Evolutionary conservation across 1,140 invertebrate genomes (phyloP), one percentile per base, ranked within the genome.

Genomic region (Brachionus calyciflorus): DNA sequence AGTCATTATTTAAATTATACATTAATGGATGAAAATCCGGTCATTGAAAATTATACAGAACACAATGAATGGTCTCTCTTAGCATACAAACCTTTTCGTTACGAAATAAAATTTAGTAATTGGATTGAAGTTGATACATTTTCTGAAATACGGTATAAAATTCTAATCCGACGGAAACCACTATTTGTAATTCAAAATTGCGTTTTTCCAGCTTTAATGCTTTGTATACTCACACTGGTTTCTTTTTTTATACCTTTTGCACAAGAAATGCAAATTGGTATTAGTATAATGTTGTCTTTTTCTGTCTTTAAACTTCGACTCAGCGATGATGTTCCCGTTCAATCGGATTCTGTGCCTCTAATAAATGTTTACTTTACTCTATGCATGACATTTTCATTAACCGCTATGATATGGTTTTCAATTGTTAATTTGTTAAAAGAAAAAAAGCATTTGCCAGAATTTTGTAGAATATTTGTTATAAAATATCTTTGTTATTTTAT

Each of bases 211-310:
- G 57, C 76, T 19, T 10, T 77, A 4, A 77, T 77, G 76, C 37
- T 77, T n/a, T 55, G 26, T 14, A 28, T 53, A 17, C 26, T 77
- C 12, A 77, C 76, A 7, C 4, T 77, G 1, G 76, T 77, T 10
- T 77, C 76, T 14, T 77, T 77, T 49, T 77, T 77, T 53, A 77
- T 77, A 37, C 76, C 76, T 3, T 77, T 77, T 33, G 40, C 40
- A 21, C 76, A 77, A 51, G 76, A 60, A 68, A 77, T 77, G 76
- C 76, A 77, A 40, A 77, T 77, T 21, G 76, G 76, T 6, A 77
- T 77, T n/a, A 63, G 55, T 40, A 77, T 77, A 12, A 77, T 77
- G 76, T 30, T 77, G 3, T 55, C 55, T 2, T 77, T 55, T 68
- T 77, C 76, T 2, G 53, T 77, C 6, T 77, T 63, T 68, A 65